phyloP scores from a whole-genome alignment of 2,797 vertebrate genomes.

The Scleropages formosus region DNA sequence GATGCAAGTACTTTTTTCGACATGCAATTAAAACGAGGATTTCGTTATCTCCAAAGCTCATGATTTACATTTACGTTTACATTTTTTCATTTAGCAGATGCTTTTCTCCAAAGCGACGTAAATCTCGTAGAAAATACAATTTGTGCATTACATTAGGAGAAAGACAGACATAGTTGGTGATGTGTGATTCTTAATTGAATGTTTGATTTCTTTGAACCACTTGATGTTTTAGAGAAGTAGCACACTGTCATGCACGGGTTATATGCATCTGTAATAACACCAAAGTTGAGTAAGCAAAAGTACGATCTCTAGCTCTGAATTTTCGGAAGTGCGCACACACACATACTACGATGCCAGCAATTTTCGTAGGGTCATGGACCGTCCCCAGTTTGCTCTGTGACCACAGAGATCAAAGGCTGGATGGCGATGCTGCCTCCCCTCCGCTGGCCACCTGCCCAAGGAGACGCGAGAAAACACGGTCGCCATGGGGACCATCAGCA shows the following conservation, averaged over 20 bases:
- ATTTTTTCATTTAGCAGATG: too few species aligned
- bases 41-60: too few species aligned
- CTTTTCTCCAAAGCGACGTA: too few species aligned
- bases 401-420: slow-evolving; percentile 43
- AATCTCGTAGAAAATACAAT: too few species aligned
- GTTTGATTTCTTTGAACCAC: too few species aligned
- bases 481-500: slow-evolving; percentile 28
- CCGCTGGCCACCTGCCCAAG: slow-evolving; percentile 32
- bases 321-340: not conserved
- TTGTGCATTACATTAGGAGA: too few species aligned
- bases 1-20: too few species aligned
- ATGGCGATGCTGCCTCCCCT: slow-evolving; percentile 32
- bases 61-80: too few species aligned
- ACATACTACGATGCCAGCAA: not conserved
- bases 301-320: not conserved
- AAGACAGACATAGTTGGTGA: too few species aligned
- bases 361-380: slow-evolving; percentile 35
- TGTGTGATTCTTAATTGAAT: too few species aligned
- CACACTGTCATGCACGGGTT: not conserved
- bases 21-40: too few species aligned
- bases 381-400: slow-evolving; percentile 19
- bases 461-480: slow-evolving; percentile 24
- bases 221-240: not conserved
- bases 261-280: not conserved
- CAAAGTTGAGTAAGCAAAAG: too few species aligned